phyloP scores from a whole-genome alignment of 2,113 vertebrate genomes.

The Lichenostomus cassidix region DNA sequence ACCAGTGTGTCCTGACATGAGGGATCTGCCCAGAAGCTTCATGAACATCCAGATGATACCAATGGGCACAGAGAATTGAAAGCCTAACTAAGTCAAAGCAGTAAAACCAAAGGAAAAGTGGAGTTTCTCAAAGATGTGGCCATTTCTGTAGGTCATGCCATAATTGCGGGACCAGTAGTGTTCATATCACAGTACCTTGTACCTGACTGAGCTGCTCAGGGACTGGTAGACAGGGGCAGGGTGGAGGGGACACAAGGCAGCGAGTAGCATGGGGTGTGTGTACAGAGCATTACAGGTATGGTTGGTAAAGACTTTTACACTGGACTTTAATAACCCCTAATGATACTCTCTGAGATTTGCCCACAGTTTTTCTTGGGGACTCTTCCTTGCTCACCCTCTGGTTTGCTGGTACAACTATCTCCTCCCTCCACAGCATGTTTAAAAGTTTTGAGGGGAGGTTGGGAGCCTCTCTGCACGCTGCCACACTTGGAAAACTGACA shows the following conservation, averaged over 20 bases:
- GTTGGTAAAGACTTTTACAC: neutral
- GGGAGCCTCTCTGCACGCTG: neutral
- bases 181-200: neutral
- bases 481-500: neutral
- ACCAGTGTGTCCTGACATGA: neutral
- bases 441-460: neutral
- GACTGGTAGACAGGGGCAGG: neutral
- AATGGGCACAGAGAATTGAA: neutral
- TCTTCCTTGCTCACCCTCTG: neutral
- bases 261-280: neutral
- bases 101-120: neutral
- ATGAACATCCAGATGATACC: neutral
- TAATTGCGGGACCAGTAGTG: neutral
- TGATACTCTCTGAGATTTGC: neutral
- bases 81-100: neutral
- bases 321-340: neutral
- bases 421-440: neutral
- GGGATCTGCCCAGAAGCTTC: neutral
- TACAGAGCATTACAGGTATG: neutral
- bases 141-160: neutral
- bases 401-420: neutral
- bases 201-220: neutral
- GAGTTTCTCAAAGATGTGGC: neutral
- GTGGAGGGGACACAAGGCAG: neutral
- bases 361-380: neutral